These are phyloP conservation scores for Melipona quadrifasciata DNA, from an alignment of 1,140 invertebrate species.

Conservation along the genomic window DNA sequence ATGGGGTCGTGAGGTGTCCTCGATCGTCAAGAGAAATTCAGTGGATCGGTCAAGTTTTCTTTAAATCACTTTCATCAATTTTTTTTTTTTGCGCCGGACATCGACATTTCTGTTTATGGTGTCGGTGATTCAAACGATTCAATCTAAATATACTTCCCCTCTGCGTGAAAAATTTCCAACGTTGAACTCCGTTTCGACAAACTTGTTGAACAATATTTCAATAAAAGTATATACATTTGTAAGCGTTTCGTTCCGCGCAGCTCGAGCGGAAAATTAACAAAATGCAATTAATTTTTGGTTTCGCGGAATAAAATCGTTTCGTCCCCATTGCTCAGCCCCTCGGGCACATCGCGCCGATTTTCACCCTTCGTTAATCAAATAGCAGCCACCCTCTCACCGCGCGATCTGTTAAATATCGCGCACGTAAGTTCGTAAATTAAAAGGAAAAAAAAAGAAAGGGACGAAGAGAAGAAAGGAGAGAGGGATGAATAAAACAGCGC, in stretches of 20 bases:
- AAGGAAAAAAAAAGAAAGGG: neutral
- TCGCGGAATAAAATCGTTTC: neutral
- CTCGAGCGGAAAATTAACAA: neutral
- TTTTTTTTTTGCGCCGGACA: too few relatives aligned
- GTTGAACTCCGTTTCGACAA: too few relatives aligned
- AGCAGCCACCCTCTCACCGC: neutral
- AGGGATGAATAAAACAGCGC: constrained; percentile 4
- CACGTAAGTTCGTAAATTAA: neutral
- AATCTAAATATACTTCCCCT: too few relatives aligned
- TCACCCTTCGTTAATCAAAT: constrained; percentile 10
- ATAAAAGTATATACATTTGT: too few relatives aligned
- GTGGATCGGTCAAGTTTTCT: neutral
- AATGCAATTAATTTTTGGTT: too few relatives aligned
- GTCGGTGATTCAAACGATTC: too few relatives aligned
- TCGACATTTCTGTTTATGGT: too few relatives aligned
- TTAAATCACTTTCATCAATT: too few relatives aligned
- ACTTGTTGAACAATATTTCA: too few relatives aligned
- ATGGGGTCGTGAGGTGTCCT: too few relatives aligned
- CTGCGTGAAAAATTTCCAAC: too few relatives aligned
- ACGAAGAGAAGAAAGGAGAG: neutral
- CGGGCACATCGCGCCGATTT: neutral
- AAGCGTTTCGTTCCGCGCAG: neutral
- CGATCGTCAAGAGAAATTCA: neutral
- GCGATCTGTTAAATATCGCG: neutral
- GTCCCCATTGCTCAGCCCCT: neutral